phyloP scores from a whole-genome alignment of 2,888 invertebrate genomes.

The Drosophila austrosaltans region DNA sequence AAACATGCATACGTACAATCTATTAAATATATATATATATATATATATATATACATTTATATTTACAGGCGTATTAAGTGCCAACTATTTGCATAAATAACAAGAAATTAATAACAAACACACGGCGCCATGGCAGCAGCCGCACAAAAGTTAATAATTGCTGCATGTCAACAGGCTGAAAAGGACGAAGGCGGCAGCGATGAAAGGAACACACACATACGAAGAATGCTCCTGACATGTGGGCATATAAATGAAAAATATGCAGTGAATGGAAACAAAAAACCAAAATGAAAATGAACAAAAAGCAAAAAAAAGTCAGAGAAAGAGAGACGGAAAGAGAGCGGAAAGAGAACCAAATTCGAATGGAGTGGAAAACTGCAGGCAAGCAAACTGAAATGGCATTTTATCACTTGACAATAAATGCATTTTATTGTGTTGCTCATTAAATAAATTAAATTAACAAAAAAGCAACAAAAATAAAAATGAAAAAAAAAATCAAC shows the following conservation, averaged over 20 bases:
- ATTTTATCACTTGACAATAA: slow-evolving; percentile 81
- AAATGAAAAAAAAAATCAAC: slow-evolving; percentile 22
- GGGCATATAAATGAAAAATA: slow-evolving; percentile 61
- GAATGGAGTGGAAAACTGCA: slow-evolving; percentile 5
- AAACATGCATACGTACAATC: slow-evolving; percentile 1
- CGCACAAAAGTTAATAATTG: slow-evolving; percentile 79
- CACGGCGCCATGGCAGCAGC: slow-evolving; percentile 75
- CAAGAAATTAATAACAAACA: slow-evolving; percentile 80
- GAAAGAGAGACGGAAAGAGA: too few species aligned
- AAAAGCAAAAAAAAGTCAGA: background rate
- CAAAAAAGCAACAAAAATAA: slow-evolving; percentile 29
- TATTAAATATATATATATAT: slow-evolving; percentile 3
- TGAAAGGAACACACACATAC: background rate
- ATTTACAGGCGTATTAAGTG: slow-evolving; percentile 72
- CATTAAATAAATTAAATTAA: slow-evolving; percentile 79
- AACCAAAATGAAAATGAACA: slow-evolving; percentile 17
- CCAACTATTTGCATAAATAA: slow-evolving; percentile 80
- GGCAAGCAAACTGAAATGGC: slow-evolving; percentile 58
- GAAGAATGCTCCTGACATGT: slow-evolving; percentile 54
- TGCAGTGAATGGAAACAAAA: slow-evolving; percentile 31
- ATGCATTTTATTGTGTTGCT: slow-evolving; percentile 79
- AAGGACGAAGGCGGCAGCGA: slow-evolving; percentile 4
- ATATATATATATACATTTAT: slow-evolving; percentile 33
- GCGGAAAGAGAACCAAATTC: background rate
- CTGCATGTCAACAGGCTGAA: slow-evolving; percentile 70